These are phyloP conservation scores for Sander lucioperca DNA, from an alignment of 2,113 vertebrate species.

Conservation along the genomic window DNA sequence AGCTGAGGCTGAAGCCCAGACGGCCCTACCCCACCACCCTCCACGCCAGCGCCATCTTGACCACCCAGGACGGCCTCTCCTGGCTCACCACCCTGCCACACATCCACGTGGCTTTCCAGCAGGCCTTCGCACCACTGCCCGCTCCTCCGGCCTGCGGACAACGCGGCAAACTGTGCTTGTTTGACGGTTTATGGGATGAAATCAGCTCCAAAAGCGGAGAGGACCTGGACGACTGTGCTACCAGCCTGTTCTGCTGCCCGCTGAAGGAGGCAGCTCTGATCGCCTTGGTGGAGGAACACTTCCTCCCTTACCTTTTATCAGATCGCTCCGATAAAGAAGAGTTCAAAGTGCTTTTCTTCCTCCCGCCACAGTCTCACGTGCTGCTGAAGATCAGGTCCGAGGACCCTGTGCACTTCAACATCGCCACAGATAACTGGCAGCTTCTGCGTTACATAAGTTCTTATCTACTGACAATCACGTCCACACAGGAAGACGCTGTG, in stretches of 20 bases:
- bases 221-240: conserved; percentile 26
- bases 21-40: conserved; percentile 83
- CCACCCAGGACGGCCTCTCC: conserved; percentile 81
- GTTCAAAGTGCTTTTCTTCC: conserved; percentile 83
- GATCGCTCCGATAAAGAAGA: conserved; percentile 40
- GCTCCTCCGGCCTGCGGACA: conserved; percentile 57
- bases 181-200: conserved; percentile 84
- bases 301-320: conserved; percentile 82
- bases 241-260: conserved; percentile 87
- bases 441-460: conserved; percentile 83
- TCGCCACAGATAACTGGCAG: conserved; percentile 88
- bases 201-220: conserved; percentile 53
- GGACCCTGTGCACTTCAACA: conserved; percentile 75
- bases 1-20: conserved; percentile 82
- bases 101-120: conserved; percentile 81
- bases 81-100: conserved; percentile 84
- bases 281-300: conserved; percentile 77
- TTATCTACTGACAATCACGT: conserved; percentile 80
- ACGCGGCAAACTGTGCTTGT: conserved; percentile 62
- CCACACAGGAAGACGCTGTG: conserved; percentile 1
- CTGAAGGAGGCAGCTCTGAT: conserved; percentile 66
- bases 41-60: conserved; percentile 83
- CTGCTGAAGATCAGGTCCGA: conserved; percentile 79
- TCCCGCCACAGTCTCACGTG: conserved; percentile 86
- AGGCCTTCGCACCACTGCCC: conserved; percentile 85